These are phyloP conservation scores for Notospermus geniculatus DNA, from an alignment of 1,140 invertebrate species.

Conservation along the genomic window DNA sequence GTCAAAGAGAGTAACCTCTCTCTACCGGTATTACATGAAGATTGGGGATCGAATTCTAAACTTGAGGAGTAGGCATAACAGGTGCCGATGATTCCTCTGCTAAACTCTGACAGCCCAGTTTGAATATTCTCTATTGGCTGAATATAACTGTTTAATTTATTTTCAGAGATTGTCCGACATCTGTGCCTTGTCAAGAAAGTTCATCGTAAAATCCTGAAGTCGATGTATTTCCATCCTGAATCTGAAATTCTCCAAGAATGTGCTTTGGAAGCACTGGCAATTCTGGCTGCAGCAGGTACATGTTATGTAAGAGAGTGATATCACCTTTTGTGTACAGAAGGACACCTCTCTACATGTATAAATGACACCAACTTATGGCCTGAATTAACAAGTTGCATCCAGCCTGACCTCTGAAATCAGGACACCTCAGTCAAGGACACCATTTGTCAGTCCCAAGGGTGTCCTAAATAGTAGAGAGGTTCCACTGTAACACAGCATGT, in stretches of 20 bases:
- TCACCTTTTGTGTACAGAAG: background rate
- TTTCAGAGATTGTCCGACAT: slow-evolving; percentile 32
- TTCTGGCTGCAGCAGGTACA: slow-evolving; percentile 35
- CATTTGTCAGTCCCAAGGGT: too few species aligned
- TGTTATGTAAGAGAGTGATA: background rate
- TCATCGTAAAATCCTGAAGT: slow-evolving; percentile 27
- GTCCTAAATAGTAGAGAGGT: too few species aligned
- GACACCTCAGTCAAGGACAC: too few species aligned
- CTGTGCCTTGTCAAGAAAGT: slow-evolving; percentile 35
- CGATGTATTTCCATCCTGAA: slow-evolving; percentile 26
- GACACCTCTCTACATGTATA: too few species aligned
- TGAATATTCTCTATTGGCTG: too few species aligned
- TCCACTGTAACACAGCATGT: too few species aligned
- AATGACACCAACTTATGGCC: too few species aligned
- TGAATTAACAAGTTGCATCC: too few species aligned
- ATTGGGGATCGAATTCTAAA: background rate
- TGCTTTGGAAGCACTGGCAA: slow-evolving; percentile 35
- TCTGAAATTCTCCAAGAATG: slow-evolving; percentile 36
- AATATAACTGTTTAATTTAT: too few species aligned
- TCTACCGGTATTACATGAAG: background rate
- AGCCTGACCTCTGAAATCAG: too few species aligned
- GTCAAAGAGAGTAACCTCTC: background rate
- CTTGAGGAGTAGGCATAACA: background rate
- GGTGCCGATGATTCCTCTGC: too few species aligned
- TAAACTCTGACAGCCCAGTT: too few species aligned